phyloP scores from a whole-genome alignment of 2,113 vertebrate species.

The Tachysurus fulvidraco region DNA sequence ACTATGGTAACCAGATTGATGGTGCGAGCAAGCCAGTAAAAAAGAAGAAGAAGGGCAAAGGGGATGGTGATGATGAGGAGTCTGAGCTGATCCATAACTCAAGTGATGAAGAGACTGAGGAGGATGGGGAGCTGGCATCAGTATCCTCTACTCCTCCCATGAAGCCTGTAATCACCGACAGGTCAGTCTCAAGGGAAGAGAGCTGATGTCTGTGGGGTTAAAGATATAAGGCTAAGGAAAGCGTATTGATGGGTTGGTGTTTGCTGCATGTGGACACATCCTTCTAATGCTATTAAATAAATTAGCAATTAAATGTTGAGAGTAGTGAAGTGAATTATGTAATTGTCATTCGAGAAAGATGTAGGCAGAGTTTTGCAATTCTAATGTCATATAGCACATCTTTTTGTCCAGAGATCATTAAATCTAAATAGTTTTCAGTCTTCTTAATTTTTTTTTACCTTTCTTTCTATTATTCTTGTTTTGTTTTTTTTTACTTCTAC shows the following conservation, averaged over 20 bases:
- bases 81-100: slow-evolving; percentile 89
- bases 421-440: background rate
- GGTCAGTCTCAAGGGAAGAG: slow-evolving; percentile 70
- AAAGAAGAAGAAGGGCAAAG: slow-evolving; percentile 73
- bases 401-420: background rate
- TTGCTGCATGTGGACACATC: background rate
- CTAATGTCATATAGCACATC: background rate
- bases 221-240: background rate
- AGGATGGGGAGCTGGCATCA: slow-evolving; percentile 79
- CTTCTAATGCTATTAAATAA: background rate
- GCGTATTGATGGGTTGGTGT: background rate
- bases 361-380: background rate
- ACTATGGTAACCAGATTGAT: slow-evolving; percentile 91
- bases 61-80: slow-evolving; percentile 82
- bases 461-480: background rate
- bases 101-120: slow-evolving; percentile 85
- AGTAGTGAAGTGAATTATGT: background rate
- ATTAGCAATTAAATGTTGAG: background rate
- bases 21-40: slow-evolving; percentile 72
- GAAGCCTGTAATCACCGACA: slow-evolving; percentile 93
- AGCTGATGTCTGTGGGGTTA: no score
- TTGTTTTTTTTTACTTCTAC: background rate
- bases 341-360: background rate
- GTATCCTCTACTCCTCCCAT: slow-evolving; percentile 84
- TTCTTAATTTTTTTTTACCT: background rate